These are phyloP conservation scores for Cerceris ruficornis DNA, from an alignment of 2,888 invertebrate species.

Conservation along the genomic window DNA sequence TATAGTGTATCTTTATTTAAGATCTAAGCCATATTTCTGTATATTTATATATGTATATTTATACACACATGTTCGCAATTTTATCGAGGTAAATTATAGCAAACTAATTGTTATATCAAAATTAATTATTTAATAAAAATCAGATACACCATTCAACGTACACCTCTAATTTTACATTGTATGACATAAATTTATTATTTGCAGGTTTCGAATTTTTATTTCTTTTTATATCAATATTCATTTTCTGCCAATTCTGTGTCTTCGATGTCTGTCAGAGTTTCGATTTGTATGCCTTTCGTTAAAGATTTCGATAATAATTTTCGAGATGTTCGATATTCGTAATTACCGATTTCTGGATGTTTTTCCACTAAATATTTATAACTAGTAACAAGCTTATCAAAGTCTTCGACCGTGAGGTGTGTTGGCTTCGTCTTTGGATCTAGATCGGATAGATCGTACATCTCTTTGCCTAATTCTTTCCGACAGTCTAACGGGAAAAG, in stretches of 20 bases:
- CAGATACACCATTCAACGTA: slow-evolving; percentile 41
- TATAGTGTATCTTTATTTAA: slow-evolving; percentile 72
- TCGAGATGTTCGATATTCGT: slow-evolving; percentile 86
- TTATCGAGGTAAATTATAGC: slow-evolving; percentile 53
- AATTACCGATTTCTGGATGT: slow-evolving; percentile 86
- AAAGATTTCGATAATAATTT: slow-evolving; percentile 57
- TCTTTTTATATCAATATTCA: slow-evolving; percentile 48
- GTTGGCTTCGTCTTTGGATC: slow-evolving; percentile 87
- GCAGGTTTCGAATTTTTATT: slow-evolving; percentile 20
- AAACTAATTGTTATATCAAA: slow-evolving; percentile 57
- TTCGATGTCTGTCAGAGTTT: neutral
- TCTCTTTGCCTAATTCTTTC: slow-evolving; percentile 85
- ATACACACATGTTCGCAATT: slow-evolving; percentile 40
- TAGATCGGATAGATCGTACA: slow-evolving; percentile 89
- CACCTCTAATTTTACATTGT: no score
- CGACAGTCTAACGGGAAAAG: slow-evolving; percentile 89
- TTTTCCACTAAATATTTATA: slow-evolving; percentile 89
- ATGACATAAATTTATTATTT: no score
- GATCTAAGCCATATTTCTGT: slow-evolving; percentile 69
- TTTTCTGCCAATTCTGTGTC: neutral
- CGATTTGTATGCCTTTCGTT: slow-evolving; percentile 39
- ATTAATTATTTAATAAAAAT: slow-evolving; percentile 67
- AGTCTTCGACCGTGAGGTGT: slow-evolving; percentile 90
- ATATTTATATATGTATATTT: slow-evolving; percentile 62
- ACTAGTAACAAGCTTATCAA: slow-evolving; percentile 88